Evolutionary conservation across 2,888 invertebrate genomes (phyloP).

Genomic region (Agriotes lineatus): DNA sequence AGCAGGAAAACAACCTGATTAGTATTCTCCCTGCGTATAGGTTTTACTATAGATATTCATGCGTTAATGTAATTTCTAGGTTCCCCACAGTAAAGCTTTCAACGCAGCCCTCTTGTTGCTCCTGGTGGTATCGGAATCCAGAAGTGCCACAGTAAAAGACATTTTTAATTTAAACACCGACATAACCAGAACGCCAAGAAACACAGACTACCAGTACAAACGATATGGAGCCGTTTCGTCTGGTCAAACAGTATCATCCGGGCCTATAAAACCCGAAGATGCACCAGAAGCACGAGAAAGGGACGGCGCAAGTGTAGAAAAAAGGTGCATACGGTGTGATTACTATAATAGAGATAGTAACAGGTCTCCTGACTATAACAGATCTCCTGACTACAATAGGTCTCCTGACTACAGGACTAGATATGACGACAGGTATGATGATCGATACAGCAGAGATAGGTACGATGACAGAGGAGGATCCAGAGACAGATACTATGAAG

Average conservation of each 20-base stretch:
- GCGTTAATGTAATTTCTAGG: slow-evolving; percentile 12
- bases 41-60: neutral
- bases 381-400: too few species aligned
- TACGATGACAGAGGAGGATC: slow-evolving; percentile 64
- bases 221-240: slow-evolving; percentile 46
- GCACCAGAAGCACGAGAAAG: slow-evolving; percentile 51
- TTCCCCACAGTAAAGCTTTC: neutral
- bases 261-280: slow-evolving; percentile 54
- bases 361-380: slow-evolving; percentile 40
- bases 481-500: slow-evolving; percentile 48
- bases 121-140: slow-evolving; percentile 4
- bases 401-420: slow-evolving; percentile 42
- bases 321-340: slow-evolving; percentile 54
- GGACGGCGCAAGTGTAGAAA: slow-evolving; percentile 48
- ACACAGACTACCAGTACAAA: slow-evolving; percentile 49
- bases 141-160: slow-evolving; percentile 44
- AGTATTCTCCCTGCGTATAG: too few species aligned
- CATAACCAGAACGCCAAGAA: slow-evolving; percentile 43
- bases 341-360: slow-evolving; percentile 37
- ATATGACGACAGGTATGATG: slow-evolving; percentile 61
- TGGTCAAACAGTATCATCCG: slow-evolving; percentile 16
- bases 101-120: neutral
- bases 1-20: too few species aligned
- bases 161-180: slow-evolving; percentile 46
- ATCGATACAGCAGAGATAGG: slow-evolving; percentile 61